These are phyloP conservation scores for Aricia agestis DNA, from an alignment of 1,140 invertebrate genomes.

Conservation along the genomic window DNA sequence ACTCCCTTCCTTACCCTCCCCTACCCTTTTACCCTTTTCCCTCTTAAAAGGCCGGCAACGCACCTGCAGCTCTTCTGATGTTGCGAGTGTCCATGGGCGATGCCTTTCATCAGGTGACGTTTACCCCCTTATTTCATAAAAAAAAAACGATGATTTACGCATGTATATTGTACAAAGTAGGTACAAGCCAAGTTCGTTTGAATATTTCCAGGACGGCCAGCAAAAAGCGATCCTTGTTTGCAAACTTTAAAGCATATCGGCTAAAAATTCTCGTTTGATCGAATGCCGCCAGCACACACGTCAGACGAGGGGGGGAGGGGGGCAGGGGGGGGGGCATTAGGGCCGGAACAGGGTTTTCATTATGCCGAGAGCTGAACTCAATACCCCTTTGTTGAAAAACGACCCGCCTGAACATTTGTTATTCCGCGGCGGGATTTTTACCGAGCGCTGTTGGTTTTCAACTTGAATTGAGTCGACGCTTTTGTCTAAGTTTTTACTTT, in stretches of 20 bases:
- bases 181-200: no score
- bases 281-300: slow-evolving; percentile 1
- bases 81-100: no score
- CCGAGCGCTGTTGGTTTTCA: background rate
- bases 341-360: slow-evolving; percentile 8
- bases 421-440: background rate
- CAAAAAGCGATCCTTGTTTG: slow-evolving; percentile 4
- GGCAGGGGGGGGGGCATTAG: background rate
- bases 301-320: background rate
- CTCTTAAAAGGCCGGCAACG: no score
- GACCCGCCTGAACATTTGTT: background rate
- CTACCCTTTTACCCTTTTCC: no score
- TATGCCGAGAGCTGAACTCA: background rate
- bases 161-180: no score
- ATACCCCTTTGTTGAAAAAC: background rate
- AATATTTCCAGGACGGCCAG: background rate
- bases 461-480: background rate
- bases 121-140: no score
- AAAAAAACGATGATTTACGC: no score
- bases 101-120: no score
- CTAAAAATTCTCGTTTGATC: background rate
- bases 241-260: background rate
- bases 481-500: background rate
- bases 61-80: no score
- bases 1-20: no score